Conservation (phyloP, 2,113 vertebrate genomes). For the Nothoprocta pentlandii region DNA sequence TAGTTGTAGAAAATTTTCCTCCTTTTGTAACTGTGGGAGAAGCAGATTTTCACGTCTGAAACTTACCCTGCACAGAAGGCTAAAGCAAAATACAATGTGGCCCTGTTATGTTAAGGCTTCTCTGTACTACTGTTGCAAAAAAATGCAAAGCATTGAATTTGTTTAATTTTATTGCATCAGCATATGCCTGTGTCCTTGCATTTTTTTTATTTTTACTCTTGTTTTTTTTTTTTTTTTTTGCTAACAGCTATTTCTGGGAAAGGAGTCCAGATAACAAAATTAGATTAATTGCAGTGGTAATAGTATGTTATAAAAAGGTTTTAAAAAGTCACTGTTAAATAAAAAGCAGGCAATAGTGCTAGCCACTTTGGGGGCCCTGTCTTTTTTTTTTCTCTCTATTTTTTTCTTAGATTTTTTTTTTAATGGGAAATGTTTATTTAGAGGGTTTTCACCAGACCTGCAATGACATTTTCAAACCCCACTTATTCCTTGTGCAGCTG, state of each 20-base stretch:
- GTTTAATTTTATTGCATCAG: not conserved
- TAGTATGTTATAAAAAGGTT: not conserved
- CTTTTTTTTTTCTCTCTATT: not conserved
- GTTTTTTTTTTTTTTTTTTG: not conserved
- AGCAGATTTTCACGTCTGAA: not conserved
- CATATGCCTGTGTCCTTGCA: not conserved
- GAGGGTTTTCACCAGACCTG: not conserved
- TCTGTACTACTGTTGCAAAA: not conserved
- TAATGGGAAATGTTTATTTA: not conserved
- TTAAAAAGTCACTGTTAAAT: not conserved
- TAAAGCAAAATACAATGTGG: not conserved
- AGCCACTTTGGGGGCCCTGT: not conserved
- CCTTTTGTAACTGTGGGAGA: not conserved
- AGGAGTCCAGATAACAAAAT: not conserved
- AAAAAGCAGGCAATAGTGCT: not conserved
- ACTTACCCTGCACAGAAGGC: not conserved
- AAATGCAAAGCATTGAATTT: not conserved
- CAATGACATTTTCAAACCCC: constrained; percentile 6
- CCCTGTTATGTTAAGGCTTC: not conserved
- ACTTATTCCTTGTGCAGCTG: not conserved
- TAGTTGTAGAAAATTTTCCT: not conserved
- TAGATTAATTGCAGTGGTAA: not conserved
- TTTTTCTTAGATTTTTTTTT: not conserved
- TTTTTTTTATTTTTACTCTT: not conserved
- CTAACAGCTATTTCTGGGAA: not conserved